Evolutionary conservation across 2,888 invertebrate species (phyloP), one percentile per base, ranked within the genome.

Genomic region (Taenaris catops): DNA sequence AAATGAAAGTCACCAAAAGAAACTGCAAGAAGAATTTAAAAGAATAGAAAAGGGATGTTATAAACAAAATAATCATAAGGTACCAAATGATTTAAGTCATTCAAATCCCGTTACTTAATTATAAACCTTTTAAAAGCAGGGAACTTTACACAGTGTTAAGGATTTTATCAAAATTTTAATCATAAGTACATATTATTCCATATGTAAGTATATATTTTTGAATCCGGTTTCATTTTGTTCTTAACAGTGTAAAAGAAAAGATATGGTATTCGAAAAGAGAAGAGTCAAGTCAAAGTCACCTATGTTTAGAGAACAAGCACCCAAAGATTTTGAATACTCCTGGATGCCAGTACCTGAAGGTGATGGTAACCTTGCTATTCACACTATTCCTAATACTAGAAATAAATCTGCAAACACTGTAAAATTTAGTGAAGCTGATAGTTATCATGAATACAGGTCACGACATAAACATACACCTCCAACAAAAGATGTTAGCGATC

Each of bases 331-430:
- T 24, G 67, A 79, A 45, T 86, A 84, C 42, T 80, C 84, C 4
- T 86, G 84, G 84, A 74, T 84, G 78, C 84, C 84, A 2, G 76
- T 83, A 1, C 86, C 84, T 0, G 84, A 84, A n/a, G 57, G 70
- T 25, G 81, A 83, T 31, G 57, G 59, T 1, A 73, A 62, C 29
- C 61, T 81, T 1, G 74, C 72, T 4, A 62, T 81, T 5, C 86
- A 84, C 42, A 68, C 78, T 1, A 71, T 84, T 48, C 75, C 81
- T 1, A 53, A 57, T 8, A 42, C 59, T 25, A 66, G 62, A 25
- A 55, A 57, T 0, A 76, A 70, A 38, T 41, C 56, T 8, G 63
- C 58, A n/a, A 78, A 74, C 34, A 57, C 58, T 20, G 83, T 84
- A 0, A 81, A 78, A 42, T 83, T 84, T 35, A 73, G 73, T 47